Conservation (phyloP, 2,113 vertebrate species). For the Pan troglodytes region NHGRI_mPanTro3-v2.1_pri NC_072419.2:21134501-21135000, state of each 20-base stretch:
- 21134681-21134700: not conserved
- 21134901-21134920: not conserved
- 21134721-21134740: not conserved
- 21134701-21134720: not conserved
- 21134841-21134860: not conserved
- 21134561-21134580: not conserved
- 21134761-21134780: not conserved
- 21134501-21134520: too few species aligned
- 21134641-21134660: not conserved
- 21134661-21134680: not conserved
- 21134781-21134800: not conserved
- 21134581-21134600: not conserved
- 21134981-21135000: not conserved
- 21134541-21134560: conserved; percentile 7
- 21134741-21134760: not conserved
- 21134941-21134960: not conserved
- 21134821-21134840: not conserved
- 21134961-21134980: not conserved
- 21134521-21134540: not conserved
- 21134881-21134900: not conserved
- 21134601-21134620: not conserved
- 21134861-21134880: not conserved
- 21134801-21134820: not conserved
- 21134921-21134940: not conserved
- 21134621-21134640: not conserved